Evolutionary conservation across 2,113 vertebrate genomes (phyloP).

Genomic region (Aviceda subcristata): DNA sequence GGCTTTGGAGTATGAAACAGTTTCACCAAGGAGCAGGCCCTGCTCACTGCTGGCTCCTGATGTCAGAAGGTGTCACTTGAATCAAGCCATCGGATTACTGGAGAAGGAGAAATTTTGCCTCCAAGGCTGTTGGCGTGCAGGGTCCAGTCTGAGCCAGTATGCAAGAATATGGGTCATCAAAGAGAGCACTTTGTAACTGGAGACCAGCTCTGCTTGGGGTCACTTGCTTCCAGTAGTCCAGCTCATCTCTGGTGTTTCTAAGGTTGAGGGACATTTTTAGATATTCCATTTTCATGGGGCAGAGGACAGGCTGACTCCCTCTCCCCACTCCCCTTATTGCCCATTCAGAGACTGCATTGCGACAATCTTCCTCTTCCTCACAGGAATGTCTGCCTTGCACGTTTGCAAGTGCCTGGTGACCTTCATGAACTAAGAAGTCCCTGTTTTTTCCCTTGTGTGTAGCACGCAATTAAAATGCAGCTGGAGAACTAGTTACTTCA

Average conservation of each 20-base stretch:
- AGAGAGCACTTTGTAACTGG: background rate
- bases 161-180: background rate
- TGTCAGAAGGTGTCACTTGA: background rate
- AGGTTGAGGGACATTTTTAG: background rate
- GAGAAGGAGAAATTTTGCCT: background rate
- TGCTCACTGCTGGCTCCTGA: background rate
- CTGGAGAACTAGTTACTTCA: background rate
- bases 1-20: background rate
- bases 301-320: background rate
- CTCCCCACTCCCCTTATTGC: background rate
- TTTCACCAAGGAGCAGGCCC: background rate
- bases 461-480: background rate
- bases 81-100: background rate
- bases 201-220: background rate
- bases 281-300: background rate
- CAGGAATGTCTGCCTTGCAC: conserved; percentile 1
- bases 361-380: conserved; percentile 32
- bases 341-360: background rate
- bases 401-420: background rate
- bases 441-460: background rate
- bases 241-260: background rate
- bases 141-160: background rate
- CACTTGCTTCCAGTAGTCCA: background rate
- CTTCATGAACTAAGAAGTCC: background rate
- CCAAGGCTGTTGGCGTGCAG: background rate